phyloP scores from a whole-genome alignment of 2,797 vertebrate species.

The Epinephelus malabaricus region DNA sequence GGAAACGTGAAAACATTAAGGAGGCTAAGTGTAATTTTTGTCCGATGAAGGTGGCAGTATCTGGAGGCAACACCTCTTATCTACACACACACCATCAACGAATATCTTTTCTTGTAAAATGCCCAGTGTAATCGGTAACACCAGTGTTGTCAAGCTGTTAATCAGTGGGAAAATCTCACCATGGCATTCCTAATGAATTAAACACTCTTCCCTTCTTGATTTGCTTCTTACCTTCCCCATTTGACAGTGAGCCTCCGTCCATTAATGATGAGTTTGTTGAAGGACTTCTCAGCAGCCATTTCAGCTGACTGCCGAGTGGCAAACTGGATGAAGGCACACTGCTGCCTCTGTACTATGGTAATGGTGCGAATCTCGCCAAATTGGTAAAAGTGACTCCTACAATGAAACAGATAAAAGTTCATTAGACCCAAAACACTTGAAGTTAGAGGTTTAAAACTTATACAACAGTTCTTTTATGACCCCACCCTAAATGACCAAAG shows the following conservation, averaged over 20 bases:
- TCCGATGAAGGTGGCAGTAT: too few relatives aligned
- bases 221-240: conserved; percentile 93
- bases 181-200: background rate
- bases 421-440: background rate
- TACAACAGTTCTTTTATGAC: background rate
- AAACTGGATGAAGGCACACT: conserved; percentile 99
- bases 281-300: conserved; percentile 97
- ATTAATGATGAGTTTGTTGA: conserved; percentile 98
- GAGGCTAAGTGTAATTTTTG: too few relatives aligned
- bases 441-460: background rate
- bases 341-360: conserved; percentile 97
- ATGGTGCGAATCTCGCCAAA: conserved; percentile 98
- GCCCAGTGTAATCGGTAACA: too few relatives aligned
- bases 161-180: too few relatives aligned
- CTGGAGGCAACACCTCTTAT: too few relatives aligned
- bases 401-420: conserved; percentile 6
- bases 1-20: too few relatives aligned
- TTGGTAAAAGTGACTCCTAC: conserved; percentile 98
- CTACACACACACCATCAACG: too few relatives aligned
- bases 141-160: too few relatives aligned
- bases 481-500: accelerated
- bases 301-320: conserved; percentile 95
- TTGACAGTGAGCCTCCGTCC: conserved; percentile 97
- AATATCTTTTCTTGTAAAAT: too few relatives aligned
- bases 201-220: background rate